A percentile compares a stretch with the other conserved stretches of the same genome.
Evolutionary conservation across 92 coral and sea anemone genomes (phyloP).

Genomic region (Phenganax stokvisi): DNA sequence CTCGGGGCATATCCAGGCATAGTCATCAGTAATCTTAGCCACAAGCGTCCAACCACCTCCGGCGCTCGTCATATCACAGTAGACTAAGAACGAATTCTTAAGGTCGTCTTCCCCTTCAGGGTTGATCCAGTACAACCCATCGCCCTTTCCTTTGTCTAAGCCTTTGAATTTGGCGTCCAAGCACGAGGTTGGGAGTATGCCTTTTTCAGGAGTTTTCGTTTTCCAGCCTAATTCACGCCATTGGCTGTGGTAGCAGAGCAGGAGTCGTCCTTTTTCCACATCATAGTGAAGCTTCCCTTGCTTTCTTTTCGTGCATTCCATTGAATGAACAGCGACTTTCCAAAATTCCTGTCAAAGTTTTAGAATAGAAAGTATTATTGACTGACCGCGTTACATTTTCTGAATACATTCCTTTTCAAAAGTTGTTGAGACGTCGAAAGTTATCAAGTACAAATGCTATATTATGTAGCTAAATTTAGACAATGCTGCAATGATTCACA

Average conservation of each 20-base stretch:
- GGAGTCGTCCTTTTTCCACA: slow-evolving; percentile 10
- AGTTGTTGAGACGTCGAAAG: no score
- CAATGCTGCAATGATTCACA: no score
- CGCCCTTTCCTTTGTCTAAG: slow-evolving; percentile 43
- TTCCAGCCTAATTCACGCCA: slow-evolving; percentile 35
- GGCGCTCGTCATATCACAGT: slow-evolving; percentile 91
- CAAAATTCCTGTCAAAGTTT: neutral
- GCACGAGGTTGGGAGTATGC: slow-evolving; percentile 19
- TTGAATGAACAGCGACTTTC: slow-evolving; percentile 7
- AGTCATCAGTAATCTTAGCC: slow-evolving; percentile 91
- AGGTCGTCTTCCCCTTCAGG: slow-evolving; percentile 59
- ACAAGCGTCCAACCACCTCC: slow-evolving; percentile 99
- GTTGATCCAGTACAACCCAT: slow-evolving; percentile 95
- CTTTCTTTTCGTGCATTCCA: slow-evolving; percentile 27
- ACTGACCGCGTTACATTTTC: no score
- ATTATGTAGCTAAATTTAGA: no score
- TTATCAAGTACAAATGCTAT: no score
- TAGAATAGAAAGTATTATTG: neutral
- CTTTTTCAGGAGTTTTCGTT: slow-evolving; percentile 15
- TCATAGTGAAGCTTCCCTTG: slow-evolving; percentile 35
- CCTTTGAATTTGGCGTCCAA: slow-evolving; percentile 40
- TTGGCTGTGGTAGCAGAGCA: slow-evolving; percentile 25
- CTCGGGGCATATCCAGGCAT: slow-evolving; percentile 96
- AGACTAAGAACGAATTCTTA: slow-evolving; percentile 74
- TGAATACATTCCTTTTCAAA: no score